Evolutionary conservation across 2,888 invertebrate species (phyloP).

Genomic region (Ornithoptera alexandrae): DNA sequence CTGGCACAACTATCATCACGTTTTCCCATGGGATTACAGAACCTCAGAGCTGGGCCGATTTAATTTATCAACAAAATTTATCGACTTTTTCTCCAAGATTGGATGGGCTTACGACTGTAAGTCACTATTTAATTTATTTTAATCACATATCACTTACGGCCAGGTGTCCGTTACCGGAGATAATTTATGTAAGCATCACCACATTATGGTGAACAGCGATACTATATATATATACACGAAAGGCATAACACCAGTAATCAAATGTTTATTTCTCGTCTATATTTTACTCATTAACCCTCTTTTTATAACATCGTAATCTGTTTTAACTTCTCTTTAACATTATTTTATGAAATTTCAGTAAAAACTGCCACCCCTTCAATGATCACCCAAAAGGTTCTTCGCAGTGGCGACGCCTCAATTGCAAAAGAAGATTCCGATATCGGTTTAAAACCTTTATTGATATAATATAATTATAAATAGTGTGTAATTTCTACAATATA

Average conservation of each 20-base stretch:
- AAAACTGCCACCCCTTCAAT: slow-evolving; percentile 63
- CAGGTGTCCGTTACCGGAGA: no score
- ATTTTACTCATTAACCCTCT: neutral
- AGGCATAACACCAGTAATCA: no score
- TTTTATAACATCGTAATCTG: neutral
- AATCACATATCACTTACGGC: no score
- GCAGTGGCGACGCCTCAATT: slow-evolving; percentile 60
- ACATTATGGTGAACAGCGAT: no score
- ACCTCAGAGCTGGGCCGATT: slow-evolving; percentile 84
- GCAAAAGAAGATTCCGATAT: slow-evolving; percentile 52
- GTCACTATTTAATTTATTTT: slow-evolving; percentile 34
- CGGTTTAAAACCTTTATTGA: neutral
- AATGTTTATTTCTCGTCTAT: no score
- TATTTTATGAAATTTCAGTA: slow-evolving; percentile 51
- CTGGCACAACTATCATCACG: slow-evolving; percentile 92
- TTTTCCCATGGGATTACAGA: slow-evolving; percentile 86
- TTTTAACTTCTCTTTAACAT: neutral
- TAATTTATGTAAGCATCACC: no score
- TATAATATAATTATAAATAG: neutral
- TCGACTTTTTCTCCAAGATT: slow-evolving; percentile 87
- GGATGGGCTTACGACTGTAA: slow-evolving; percentile 91
- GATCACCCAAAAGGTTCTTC: slow-evolving; percentile 56
- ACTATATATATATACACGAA: no score
- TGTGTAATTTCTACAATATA: neutral
- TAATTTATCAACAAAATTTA: slow-evolving; percentile 89